phyloP scores from a whole-genome alignment of 1,140 invertebrate genomes.

The Scaptomyza pallida region DNA sequence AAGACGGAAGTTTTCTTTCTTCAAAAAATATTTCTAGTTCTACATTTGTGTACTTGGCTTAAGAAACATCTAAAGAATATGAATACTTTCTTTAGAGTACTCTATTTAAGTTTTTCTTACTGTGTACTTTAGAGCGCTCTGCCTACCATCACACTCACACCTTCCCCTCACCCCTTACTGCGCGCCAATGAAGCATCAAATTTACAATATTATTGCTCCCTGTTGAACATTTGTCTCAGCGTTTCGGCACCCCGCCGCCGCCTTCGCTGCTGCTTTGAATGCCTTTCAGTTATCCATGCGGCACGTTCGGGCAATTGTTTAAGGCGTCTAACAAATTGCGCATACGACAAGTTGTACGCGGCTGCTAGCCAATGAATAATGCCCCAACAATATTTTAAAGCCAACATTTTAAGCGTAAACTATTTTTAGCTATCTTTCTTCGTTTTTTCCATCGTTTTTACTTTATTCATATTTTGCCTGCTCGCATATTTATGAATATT shows the following conservation, averaged over 20 bases:
- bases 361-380: conserved; percentile 26
- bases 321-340: conserved; percentile 68
- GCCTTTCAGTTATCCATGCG: conserved; percentile 12
- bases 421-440: conserved; percentile 53
- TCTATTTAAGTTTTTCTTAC: background rate
- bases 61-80: no score
- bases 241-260: background rate
- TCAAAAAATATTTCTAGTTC: no score
- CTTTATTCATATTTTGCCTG: conserved; percentile 7
- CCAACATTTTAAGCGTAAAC: conserved; percentile 56
- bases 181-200: conserved; percentile 61
- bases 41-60: no score
- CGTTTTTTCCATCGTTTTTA: conserved; percentile 2
- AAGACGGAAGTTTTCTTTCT: no score
- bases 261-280: background rate
- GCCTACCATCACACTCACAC: background rate
- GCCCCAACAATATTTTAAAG: conserved; percentile 23
- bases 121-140: background rate
- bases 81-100: no score
- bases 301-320: conserved; percentile 72
- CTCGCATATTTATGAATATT: conserved; percentile 63
- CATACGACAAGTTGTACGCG: conserved; percentile 40
- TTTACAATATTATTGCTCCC: conserved; percentile 78
- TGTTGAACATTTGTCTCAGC: conserved; percentile 72
- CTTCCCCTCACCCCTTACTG: background rate